Evolutionary conservation across 2,113 vertebrate species (phyloP), one percentile per base, ranked within the genome.

Genomic region (Anarhynchus alexandrinus): DNA sequence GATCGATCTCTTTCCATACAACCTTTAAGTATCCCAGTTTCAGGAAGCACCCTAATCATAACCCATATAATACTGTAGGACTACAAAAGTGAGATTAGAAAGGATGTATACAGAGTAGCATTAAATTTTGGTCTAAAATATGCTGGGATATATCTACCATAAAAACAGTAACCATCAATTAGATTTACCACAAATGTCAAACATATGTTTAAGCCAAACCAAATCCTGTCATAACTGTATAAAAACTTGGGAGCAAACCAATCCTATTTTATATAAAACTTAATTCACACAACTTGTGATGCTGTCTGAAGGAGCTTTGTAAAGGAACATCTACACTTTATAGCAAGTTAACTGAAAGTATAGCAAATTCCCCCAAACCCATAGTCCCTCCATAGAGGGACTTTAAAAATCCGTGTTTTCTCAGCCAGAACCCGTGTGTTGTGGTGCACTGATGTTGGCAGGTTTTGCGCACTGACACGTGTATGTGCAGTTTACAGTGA

Each of bases 131-230:
- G 85, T 90, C 81, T 77, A 65, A 85, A 94, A 65, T 15, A 93
- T 42, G 40, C 67, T 91, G 62, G 84, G 58, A 38, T 89, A 27
- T 82, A 91, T 62, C 89, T 88, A 67, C 78, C 74, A 67, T 95
- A 93, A 95, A 89, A 93, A 47, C 69, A 91, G 93, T 52, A 96
- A 93, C 84, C 79, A 86, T 91, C 93, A 70, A 86, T 96, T 94
- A 93, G 49, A 82, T 88, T 82, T 47, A 71, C 93, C 74, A 7
- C 91, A 91, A 93, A 97, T 90, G 55, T 95, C 82, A 86, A 96
- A 93, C 87, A 87, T 17, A 61, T 91, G 89, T 83, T 95, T 88
- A 83, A 97, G 58, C 29, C 89, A 94, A 94, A 91, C 70, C 86
- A 80, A 95, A 87, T 93, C 74, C 93, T 90, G 80, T 73, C 29